A percentile compares a stretch with the other conserved stretches of the same genome.
These are phyloP conservation scores for Tenthredo livida DNA, from an alignment of 2,888 invertebrate species.

Conservation along the genomic window DNA sequence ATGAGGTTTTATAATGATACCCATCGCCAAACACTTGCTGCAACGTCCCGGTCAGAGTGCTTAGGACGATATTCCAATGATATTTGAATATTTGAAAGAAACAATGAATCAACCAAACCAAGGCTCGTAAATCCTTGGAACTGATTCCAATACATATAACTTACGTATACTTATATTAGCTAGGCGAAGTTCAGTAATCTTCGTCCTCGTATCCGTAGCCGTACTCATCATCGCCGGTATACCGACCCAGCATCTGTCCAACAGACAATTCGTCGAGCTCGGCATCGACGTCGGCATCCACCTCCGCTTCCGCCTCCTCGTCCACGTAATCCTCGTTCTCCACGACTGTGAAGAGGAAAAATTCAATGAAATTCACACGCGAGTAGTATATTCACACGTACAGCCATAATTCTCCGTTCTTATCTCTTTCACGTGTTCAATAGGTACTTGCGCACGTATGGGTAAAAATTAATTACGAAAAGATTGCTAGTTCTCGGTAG, in stretches of 20 bases:
- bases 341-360: background rate
- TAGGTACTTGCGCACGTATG: too few relatives aligned
- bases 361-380: background rate
- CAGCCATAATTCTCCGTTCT: too few relatives aligned
- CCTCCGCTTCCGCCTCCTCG: conserved; percentile 70
- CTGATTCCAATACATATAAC: background rate
- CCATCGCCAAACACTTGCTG: too few relatives aligned
- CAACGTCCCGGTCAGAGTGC: too few relatives aligned
- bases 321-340: conserved; percentile 41
- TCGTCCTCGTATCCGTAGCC: conserved; percentile 84
- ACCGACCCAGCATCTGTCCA: conserved; percentile 77
- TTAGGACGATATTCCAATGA: too few relatives aligned
- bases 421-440: too few relatives aligned
- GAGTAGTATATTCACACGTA: too few relatives aligned
- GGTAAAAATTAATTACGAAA: too few relatives aligned
- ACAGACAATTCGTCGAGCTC: conserved; percentile 72
- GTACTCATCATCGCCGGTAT: conserved; percentile 83
- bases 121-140: background rate
- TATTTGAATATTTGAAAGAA: too few relatives aligned
- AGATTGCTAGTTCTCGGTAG: too few relatives aligned
- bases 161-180: background rate
- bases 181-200: conserved; percentile 79
- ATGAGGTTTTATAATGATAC: too few relatives aligned
- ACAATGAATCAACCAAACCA: too few relatives aligned
- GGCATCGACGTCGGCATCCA: conserved; percentile 69